Conservation (phyloP, 2,113 vertebrate genomes). For the Neogobius melanostomus region DNA sequence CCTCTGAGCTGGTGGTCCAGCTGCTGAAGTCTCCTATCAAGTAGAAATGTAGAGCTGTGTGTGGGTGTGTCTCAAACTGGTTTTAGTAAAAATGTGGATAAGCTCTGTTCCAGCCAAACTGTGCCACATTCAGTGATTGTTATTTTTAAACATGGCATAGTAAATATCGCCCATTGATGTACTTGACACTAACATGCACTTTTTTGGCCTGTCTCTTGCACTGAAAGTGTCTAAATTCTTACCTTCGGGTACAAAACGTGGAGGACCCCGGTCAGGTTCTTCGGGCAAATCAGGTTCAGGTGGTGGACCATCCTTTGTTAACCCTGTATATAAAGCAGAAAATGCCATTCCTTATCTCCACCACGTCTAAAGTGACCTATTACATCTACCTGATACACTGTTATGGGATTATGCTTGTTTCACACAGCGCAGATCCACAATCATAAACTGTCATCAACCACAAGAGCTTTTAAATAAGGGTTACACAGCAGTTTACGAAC, state of each 20-base stretch:
- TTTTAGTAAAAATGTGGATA: neutral
- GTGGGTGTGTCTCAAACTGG: neutral
- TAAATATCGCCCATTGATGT: too few relatives aligned
- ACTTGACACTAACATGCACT: too few relatives aligned
- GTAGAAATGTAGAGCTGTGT: neutral
- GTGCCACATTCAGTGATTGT: too few relatives aligned
- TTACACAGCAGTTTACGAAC: too few relatives aligned
- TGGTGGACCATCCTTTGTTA: constrained; percentile 60
- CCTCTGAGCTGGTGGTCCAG: constrained; percentile 75
- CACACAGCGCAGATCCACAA: too few relatives aligned
- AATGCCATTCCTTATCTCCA: constrained; percentile 15
- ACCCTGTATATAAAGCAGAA: constrained; percentile 37
- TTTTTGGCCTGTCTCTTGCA: neutral
- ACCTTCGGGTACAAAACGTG: constrained; percentile 66
- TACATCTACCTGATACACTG: constrained; percentile 6
- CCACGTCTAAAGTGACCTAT: constrained; percentile 11
- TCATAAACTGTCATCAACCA: too few relatives aligned
- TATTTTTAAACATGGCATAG: too few relatives aligned
- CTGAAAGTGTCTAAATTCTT: neutral
- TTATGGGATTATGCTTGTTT: neutral
- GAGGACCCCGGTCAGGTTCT: constrained; percentile 43
- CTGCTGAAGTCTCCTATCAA: constrained; percentile 77
- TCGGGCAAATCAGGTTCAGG: constrained; percentile 61
- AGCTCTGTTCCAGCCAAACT: too few relatives aligned
- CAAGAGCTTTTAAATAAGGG: too few relatives aligned